phyloP scores from a whole-genome alignment of 2,888 invertebrate genomes.

The Amphipoea lucens region DNA sequence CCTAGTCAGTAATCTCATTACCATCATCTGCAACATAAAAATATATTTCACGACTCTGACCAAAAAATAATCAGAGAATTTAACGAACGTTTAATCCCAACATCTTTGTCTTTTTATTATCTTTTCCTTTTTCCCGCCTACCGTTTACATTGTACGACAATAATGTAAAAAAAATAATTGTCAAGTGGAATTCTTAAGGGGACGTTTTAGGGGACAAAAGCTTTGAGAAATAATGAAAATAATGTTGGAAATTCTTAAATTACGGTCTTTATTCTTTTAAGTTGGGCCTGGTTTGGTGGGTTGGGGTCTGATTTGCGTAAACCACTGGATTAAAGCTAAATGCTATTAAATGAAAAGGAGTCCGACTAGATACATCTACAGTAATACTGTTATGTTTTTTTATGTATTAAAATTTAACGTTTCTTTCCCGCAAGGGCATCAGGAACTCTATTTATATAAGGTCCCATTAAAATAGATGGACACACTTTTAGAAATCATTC shows the following conservation, averaged over 20 bases:
- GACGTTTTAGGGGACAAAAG: slow-evolving; percentile 37
- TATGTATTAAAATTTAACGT: no score
- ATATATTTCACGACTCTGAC: slow-evolving; percentile 26
- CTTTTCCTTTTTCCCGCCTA: slow-evolving; percentile 48
- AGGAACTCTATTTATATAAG: no score
- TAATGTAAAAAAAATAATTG: slow-evolving; percentile 62
- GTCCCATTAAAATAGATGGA: no score
- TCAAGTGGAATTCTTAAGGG: slow-evolving; percentile 52
- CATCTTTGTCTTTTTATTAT: slow-evolving; percentile 56
- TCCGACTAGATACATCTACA: neutral
- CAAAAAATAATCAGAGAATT: slow-evolving; percentile 49
- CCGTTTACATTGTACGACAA: slow-evolving; percentile 56
- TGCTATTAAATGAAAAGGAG: neutral
- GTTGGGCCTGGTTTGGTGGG: slow-evolving; percentile 14
- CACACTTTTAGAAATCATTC: no score
- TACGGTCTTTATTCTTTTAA: slow-evolving; percentile 42
- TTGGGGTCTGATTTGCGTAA: slow-evolving; percentile 16
- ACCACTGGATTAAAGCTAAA: slow-evolving; percentile 6
- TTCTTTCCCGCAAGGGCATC: no score
- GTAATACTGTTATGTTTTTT: neutral
- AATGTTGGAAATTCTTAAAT: slow-evolving; percentile 45
- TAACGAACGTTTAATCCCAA: slow-evolving; percentile 55
- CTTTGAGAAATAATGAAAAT: slow-evolving; percentile 46
- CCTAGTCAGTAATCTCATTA: slow-evolving; percentile 8
- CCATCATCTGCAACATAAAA: slow-evolving; percentile 21